Base-by-base conservation (phyloP, 1,140 invertebrate genomes). In the Drosophila truncata region DNA sequence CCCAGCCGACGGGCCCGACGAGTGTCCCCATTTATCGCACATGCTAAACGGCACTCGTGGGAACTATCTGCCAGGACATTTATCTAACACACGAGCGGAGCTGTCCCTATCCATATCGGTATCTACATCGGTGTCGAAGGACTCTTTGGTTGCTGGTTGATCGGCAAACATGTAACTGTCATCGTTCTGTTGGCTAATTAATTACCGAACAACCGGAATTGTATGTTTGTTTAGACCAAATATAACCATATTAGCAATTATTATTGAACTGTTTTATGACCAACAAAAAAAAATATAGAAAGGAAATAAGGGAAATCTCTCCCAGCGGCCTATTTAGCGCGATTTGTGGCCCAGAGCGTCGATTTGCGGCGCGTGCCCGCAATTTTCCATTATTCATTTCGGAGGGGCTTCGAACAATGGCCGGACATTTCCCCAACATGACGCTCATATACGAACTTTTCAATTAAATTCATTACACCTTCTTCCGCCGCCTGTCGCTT, bases 391-490 rank as follows among this genome's bases (percentile, higher is more conserved):
- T 41, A 41, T 50, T 71, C 47, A 72, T 35, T 55, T 69, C 58
- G 52, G 49, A n/a, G 20, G 49, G 23, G 13, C 25, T 31, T 62
- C 11, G 39, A 41, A 46, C 76, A 82, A 63, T 71, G 52, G 50
- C 31, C 50, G 25, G 35, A 46, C 67, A 83, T 87, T 88, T 83
- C 64, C 77, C 64, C 31, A 52, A 79, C 84, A 72, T 41, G 70
- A 49, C 55, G 67, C 29, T 42, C 66, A 72, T 72, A 72, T 50
- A 88, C 77, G 80, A 75, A 78, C 81, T 84, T 87, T 74, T 76
- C 84, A 88, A 87, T 87, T 87, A 87, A 88, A 88, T 87, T 88
- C 84, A 87, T 88, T 87, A 78, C 84, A 83, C 65, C 73, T 80
- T 84, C 80, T 80, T 83, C 76, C 76, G 83, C 61, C 46, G 61